phyloP scores from a whole-genome alignment of 53 echinoderm and acorn worm genomes.

The Astropecten irregularis region DNA sequence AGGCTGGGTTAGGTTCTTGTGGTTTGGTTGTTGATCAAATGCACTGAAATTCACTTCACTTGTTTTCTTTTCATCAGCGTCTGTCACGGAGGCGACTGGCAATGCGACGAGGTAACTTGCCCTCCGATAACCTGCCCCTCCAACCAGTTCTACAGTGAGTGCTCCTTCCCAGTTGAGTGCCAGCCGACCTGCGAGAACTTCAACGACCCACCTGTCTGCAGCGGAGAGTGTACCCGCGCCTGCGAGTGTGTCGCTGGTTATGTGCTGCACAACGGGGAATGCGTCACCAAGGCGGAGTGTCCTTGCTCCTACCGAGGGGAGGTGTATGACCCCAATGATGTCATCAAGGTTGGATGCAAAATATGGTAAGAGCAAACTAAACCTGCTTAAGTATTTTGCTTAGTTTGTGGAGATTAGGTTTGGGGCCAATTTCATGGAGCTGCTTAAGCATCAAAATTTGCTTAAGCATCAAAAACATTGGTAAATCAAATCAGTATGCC shows the following conservation, averaged over 20 bases:
- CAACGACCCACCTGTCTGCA: slow-evolving; percentile 11
- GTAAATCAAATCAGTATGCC: no score
- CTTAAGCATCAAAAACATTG: no score
- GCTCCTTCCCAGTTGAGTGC: not conserved
- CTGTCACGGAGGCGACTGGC: slow-evolving; percentile 37
- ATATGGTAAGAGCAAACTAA: slow-evolving; percentile 73
- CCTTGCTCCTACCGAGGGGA: slow-evolving; percentile 58
- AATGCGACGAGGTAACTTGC: slow-evolving; percentile 33
- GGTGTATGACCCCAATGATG: slow-evolving; percentile 47
- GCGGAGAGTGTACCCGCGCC: not conserved
- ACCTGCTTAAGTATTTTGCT: no score
- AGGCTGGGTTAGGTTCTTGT: no score
- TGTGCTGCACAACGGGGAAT: slow-evolving; percentile 51
- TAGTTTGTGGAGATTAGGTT: no score
- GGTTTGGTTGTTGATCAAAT: no score
- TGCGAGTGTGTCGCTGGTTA: slow-evolving; percentile 22
- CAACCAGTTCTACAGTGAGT: slow-evolving; percentile 40
- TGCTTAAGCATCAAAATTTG: no score
- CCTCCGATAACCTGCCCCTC: slow-evolving; percentile 20
- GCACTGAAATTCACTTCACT: no score
- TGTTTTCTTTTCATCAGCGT: slow-evolving; percentile 8
- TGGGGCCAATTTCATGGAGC: no score
- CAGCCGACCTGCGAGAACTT: slow-evolving; percentile 31
- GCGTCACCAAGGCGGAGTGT: slow-evolving; percentile 59
- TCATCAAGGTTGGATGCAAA: slow-evolving; percentile 34